Base-by-base conservation (phyloP, 2,113 vertebrate genomes). In the Megaceryle maxima region DNA sequence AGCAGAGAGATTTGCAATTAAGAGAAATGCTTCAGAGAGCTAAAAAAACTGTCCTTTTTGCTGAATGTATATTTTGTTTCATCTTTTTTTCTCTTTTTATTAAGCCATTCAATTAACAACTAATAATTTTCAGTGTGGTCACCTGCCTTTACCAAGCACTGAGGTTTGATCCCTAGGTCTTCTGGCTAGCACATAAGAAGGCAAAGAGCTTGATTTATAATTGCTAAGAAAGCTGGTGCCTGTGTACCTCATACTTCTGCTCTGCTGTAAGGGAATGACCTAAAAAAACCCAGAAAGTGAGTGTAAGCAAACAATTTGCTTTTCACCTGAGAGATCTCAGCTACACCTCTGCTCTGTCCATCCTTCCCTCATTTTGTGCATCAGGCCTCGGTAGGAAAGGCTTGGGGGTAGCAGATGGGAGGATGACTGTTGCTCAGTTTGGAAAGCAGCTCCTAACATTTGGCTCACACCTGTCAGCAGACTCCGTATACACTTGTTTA, bases 381-480 rank as follows among this genome's bases (percentile, higher is more conserved):
- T 25, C 59, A 86, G 81, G 9, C n/a, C 41, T 1, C 9, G 59
- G 22, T 80, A 88, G 62, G 66, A 68, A 80, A 83, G 75, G 59
- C 62, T 90, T 55, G 75, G 31, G 78, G 51, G 26, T 63, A 79
- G 83, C 95, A 96, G 94, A 96, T 96, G 90, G 90, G 51, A 81
- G 55, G 60, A 48, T 94, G 64, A 53, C 73, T 96, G 92, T 87
- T 96, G 90, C 94, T 94, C 95, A 70, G 64, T 90, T 96, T 94
- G 87, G 92, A 96, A 94, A 87, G 91, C 62, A 93, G 10, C 62
- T 93, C 80, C 77, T 94, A 93, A 88, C 86, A 88, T 96, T 97
- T 97, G 95, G 94, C 96, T 97, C 86, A 96, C 95, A 97, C 96
- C 93, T 96, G 96, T 92, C 94, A 93, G 69, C 90, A 96, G 62